Conservation (phyloP, 2,113 vertebrate genomes). For the Penelope pileata region DNA sequence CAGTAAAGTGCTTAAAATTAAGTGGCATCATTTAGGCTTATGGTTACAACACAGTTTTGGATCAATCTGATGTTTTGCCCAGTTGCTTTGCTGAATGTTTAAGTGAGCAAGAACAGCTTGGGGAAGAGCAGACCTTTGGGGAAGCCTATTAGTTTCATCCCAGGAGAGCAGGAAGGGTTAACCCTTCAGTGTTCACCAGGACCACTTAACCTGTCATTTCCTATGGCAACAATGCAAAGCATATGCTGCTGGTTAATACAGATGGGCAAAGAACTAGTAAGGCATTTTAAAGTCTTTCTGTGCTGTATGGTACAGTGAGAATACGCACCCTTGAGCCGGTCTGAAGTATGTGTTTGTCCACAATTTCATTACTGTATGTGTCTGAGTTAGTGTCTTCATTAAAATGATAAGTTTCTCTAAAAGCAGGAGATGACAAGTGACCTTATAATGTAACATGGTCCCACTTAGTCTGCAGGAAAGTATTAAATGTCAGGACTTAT, state of each 20-base stretch:
- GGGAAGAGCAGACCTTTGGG: not conserved
- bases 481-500: conserved; percentile 74
- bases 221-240: not conserved
- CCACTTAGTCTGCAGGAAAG: conserved; percentile 67
- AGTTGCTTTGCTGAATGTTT: not conserved
- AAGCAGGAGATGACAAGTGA: conserved; percentile 71
- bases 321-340: not conserved
- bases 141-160: not conserved
- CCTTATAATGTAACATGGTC: conserved; percentile 73
- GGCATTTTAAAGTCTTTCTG: not conserved
- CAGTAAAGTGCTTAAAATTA: not conserved
- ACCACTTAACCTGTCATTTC: not conserved
- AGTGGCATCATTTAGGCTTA: not conserved
- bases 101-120: not conserved
- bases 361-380: conserved; percentile 36
- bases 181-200: not conserved
- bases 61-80: not conserved
- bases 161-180: not conserved
- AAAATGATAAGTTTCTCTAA: conserved; percentile 72
- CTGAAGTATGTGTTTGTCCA: conserved; percentile 34
- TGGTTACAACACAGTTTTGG: accelerated
- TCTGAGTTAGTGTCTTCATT: conserved; percentile 70
- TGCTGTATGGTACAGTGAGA: not conserved
- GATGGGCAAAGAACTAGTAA: not conserved
- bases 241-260: not conserved